Base-by-base conservation (phyloP, 2,888 invertebrate genomes). In the Romanomermis culicivorax region DNA sequence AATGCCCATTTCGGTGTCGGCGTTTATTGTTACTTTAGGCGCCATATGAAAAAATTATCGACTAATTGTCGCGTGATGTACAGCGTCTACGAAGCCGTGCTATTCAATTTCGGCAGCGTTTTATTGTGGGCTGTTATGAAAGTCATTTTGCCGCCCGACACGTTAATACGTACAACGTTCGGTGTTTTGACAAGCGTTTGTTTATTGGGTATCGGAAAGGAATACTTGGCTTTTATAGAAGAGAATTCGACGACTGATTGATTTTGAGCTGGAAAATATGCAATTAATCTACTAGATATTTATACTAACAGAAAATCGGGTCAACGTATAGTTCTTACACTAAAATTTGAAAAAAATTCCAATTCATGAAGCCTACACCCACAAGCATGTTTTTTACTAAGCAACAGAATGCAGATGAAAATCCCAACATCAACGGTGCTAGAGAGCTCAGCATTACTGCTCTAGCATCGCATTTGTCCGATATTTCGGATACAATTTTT, bases 51-150 rank as follows among this genome's bases (percentile, higher is more conserved):
- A 3, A 42, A 43, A 23, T n/a, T 52, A 29, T 24, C 52, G n/a
- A 4, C 25, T 29, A 49, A 4, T 17, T 27, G 14, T 49, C 50
- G 50, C 3, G 47, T 55, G 30, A 55, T 55, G 29, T 55, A 55
- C 52, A 27, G 45, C 25, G 29, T 29, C 11, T 51, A 42, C 55
- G 45, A 29, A 17, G 60, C 68, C 0, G 62, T 83, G 11, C 75
- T 88, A 25, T 83, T 88, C 75, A 85, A 85, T 60, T 79, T 89
- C 66, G 88, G 89, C 17, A 86, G 87, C 0, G 82, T 88, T 50
- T 76, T 89, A 56, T 73, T 82, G 59, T 87, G 87, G 83, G 88
- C 88, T 7, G 80, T 88, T 42, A 72, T 84, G 43, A 79, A 85
- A 66, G 82, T 82, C 61, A 74, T 83, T 42, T 73, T 87, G 49